A percentile compares a stretch with the other conserved stretches of the same genome.
These are phyloP conservation scores for Harpegnathos saltator DNA, from an alignment of 1,140 invertebrate species.

Conservation along the genomic window DNA sequence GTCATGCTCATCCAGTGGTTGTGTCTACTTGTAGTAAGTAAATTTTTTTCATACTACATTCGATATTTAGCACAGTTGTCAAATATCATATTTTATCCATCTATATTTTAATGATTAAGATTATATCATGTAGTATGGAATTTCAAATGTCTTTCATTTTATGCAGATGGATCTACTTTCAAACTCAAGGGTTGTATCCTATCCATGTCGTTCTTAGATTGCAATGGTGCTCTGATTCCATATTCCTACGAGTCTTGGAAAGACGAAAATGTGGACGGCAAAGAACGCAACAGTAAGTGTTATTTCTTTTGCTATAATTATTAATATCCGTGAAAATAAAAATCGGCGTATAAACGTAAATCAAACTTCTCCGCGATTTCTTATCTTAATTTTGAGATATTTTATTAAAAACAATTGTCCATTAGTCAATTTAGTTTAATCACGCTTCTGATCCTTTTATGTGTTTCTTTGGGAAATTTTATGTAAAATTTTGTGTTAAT, in stretches of 20 bases:
- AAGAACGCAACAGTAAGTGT: constrained; percentile 88
- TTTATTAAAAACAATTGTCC: too few species aligned
- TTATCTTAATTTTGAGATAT: too few species aligned
- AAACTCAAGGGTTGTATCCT: constrained; percentile 97
- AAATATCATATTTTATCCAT: too few species aligned
- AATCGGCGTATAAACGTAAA: neutral
- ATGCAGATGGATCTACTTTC: constrained; percentile 95
- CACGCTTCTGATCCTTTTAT: too few species aligned
- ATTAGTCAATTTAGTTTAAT: too few species aligned
- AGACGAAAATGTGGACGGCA: constrained; percentile 91
- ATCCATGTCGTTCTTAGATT: constrained; percentile 97
- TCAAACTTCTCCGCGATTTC: neutral
- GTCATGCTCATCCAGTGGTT: constrained; percentile 95
- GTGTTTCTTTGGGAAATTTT: neutral
- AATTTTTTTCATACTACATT: constrained; percentile 8
- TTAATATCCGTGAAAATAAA: neutral
- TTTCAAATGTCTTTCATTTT: constrained; percentile 52
- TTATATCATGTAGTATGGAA: too few species aligned
- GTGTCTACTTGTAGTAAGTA: constrained; percentile 94
- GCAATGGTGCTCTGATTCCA: constrained; percentile 94
- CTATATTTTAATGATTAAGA: neutral
- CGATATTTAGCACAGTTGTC: neutral
- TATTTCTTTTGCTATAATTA: constrained; percentile 3
- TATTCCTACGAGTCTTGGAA: constrained; percentile 95
- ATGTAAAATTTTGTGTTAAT: too few species aligned